Base-by-base conservation (phyloP, 2,797 vertebrate species). In the Linurgus olivaceus region DNA sequence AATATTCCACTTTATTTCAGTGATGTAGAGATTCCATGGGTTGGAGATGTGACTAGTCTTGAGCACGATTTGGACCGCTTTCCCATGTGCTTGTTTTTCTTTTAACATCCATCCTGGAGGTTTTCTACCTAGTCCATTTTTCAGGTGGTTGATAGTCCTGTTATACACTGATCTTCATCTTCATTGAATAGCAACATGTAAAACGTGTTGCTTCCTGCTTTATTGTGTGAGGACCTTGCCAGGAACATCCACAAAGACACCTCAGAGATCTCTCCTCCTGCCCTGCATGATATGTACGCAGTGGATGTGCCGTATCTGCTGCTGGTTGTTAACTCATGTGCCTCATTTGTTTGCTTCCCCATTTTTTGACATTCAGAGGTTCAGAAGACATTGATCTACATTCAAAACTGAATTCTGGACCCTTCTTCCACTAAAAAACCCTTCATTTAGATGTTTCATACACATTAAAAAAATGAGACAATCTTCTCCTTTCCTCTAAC, bases 251-350 rank as follows among this genome's bases (percentile, higher is more conserved):
- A 51, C 5, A 19, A 52, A 81, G 40, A 48, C 10, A 42, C 13
- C 18, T 73, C 24, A 37, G 42, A 40, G 10, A 48, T 40, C 5
- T 73, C 21, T 90, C 6, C 11, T 62, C 11, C 31, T 65, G 14
- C 29, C 23, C 18, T 72, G 8, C 33, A 35, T 0, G 2, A 4
- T 25, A 51, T 0, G 9, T 17, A 31, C 12, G 11, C 0, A 0
- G 17, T 37, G 40, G 70, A 44, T 62, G 11, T 2, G 3, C 19
- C 0, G 0, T 35, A 23, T 65, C 8, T 81, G 28, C 11, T 66
- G 7, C 26, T 47, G 21, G 6, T 23, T 51, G 11, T 19, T 75
- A 71, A 8, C 17, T 71, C 33, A 40, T 0, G 0, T 14, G 48
- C 25, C 44, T 54, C 1, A 0, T 51, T 71, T 77, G 11, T 44